Conservation (phyloP, 2,113 vertebrate species). For the Salvelinus fontinalis region DNA sequence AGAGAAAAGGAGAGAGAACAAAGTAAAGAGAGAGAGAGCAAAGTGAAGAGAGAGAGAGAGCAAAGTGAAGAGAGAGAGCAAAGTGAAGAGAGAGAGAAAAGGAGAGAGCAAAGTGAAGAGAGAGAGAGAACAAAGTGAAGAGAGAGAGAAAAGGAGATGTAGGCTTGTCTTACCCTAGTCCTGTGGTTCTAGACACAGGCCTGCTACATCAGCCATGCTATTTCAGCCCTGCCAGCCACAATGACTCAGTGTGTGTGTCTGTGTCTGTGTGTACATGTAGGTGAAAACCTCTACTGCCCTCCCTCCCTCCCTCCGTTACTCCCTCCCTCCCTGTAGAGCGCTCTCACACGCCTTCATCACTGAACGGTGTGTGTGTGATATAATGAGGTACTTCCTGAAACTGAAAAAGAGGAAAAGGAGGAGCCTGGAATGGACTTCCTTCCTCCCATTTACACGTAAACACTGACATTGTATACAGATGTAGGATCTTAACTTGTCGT, state of each 20-base stretch:
- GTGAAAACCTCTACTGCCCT: slow-evolving; percentile 41
- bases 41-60: no score
- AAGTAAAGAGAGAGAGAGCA: slow-evolving; percentile 4
- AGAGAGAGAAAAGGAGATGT: no score
- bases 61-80: no score
- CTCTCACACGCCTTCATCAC: slow-evolving; percentile 50
- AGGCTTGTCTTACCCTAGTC: no score
- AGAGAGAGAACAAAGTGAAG: no score
- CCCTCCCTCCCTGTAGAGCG: slow-evolving; percentile 5
- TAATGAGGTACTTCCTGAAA: slow-evolving; percentile 10
- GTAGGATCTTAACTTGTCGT: no score
- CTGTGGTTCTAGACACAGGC: no score
- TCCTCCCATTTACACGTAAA: slow-evolving; percentile 11
- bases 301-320: not conserved
- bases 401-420: slow-evolving; percentile 51
- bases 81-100: no score
- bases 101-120: no score
- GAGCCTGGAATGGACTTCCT: slow-evolving; percentile 44
- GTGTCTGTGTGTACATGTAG: slow-evolving; percentile 45
- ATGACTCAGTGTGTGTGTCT: slow-evolving; percentile 1
- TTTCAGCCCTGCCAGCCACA: no score
- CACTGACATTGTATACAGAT: not conserved
- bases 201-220: no score
- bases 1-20: no score
- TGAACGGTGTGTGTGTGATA: slow-evolving; percentile 18